Evolutionary conservation across 2,888 invertebrate species (phyloP), one percentile per base, ranked within the genome.

Genomic region (Heliconius sara): DNA sequence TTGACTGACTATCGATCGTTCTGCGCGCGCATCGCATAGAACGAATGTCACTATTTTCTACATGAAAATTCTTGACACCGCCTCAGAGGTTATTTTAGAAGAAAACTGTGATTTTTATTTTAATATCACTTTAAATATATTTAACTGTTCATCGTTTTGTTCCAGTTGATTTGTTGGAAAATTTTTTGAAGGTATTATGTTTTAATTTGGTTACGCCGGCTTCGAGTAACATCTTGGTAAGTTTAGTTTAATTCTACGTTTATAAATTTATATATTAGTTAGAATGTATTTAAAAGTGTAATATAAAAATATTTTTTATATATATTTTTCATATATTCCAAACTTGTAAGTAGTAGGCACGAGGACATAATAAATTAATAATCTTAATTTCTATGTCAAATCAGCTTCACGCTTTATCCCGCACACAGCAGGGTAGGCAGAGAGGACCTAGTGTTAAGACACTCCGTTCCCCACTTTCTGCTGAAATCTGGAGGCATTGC

Each of bases 21-120:
- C 19, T 94, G 94, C 94, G 94, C 94, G 94, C 94, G 94, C 94
- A 93, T 70, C 68, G 60, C 57, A 34, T 66, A 85, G 84, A 84
- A 25, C 25, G 70, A 47, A 85, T 90, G 91, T 89, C 91, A 84
- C 80, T 84, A 83, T 82, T 85, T 85, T 84, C 83, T 88, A 86
- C 82, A 87, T 88, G 89, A 91, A 90, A 92, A 90, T 85, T 86
- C 81, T 83, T 88, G 87, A 83, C 84, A 84, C 81, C 80, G 78
- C 80, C 82, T 83, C 83, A 70, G 85, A 89, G 90, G 90, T 91
- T 91, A 90, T 86, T 86, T 87, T 86, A 79, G 76, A 70, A 73
- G 70, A 47, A 75, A 47, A 70, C 43, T 68, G n/a, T 47, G 25
- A 70, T 30, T 79, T 60, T 68, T 27, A n/a, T 68, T 57, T 4